Conservation (phyloP, 2,888 invertebrate species). For the Belgica antarctica region DNA sequence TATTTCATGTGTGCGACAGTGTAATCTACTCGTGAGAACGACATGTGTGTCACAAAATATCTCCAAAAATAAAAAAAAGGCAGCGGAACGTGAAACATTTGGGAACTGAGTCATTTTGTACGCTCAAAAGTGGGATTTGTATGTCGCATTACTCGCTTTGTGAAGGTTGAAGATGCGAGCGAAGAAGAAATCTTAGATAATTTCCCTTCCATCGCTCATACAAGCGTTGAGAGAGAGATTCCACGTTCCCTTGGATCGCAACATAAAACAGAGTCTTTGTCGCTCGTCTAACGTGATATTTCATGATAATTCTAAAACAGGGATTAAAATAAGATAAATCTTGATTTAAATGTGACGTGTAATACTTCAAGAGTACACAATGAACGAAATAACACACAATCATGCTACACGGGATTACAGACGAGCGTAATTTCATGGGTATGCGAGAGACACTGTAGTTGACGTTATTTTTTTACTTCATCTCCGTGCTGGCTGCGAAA, state of each 20-base stretch:
- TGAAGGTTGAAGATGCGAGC: too few relatives aligned
- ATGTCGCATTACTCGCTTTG: too few relatives aligned
- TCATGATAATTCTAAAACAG: conserved; percentile 9
- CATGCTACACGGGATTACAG: background rate
- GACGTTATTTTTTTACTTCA: conserved; percentile 9
- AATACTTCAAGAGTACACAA: conserved; percentile 27
- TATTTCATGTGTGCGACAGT: conserved; percentile 11
- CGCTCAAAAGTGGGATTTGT: too few relatives aligned
- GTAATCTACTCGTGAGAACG: background rate
- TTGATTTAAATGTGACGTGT: conserved; percentile 40
- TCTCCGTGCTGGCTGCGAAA: too few relatives aligned
- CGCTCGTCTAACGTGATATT: conserved; percentile 22
- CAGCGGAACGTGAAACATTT: too few relatives aligned
- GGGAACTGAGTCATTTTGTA: too few relatives aligned
- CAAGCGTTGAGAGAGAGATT: too few relatives aligned
- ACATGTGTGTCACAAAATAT: background rate
- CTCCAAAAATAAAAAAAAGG: background rate
- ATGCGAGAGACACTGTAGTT: conserved; percentile 12
- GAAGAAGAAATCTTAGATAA: too few relatives aligned
- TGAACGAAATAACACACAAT: background rate
- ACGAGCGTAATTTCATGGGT: conserved; percentile 33
- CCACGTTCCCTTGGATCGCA: background rate
- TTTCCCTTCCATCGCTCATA: too few relatives aligned
- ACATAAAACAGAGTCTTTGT: conserved; percentile 7
- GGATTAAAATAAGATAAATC: conserved; percentile 38